A percentile compares a stretch with the other conserved stretches of the same genome.
These are phyloP conservation scores for Masticophis lateralis DNA, from an alignment of 2,797 vertebrate species.

Conservation along the genomic window DNA sequence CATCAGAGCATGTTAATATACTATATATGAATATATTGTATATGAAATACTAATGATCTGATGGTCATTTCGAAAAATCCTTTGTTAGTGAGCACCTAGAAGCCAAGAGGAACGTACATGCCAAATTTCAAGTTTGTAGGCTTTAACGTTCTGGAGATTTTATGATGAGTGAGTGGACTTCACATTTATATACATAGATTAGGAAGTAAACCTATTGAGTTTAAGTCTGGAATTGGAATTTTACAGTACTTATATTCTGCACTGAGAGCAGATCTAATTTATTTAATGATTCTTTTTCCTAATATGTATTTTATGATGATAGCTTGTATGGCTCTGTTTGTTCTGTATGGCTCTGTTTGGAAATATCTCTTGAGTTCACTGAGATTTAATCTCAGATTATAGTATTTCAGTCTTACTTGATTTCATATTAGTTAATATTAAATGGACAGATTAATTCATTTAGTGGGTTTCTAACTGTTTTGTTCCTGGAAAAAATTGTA, in stretches of 20 bases:
- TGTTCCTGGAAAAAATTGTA: background rate
- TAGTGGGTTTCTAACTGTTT: background rate
- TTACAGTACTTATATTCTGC: background rate
- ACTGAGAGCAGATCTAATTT: background rate
- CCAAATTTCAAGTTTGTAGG: too few species aligned
- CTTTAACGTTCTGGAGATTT: too few species aligned
- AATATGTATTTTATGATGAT: background rate
- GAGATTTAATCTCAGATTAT: background rate
- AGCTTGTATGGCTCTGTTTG: background rate
- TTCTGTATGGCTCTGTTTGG: background rate
- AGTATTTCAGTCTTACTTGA: background rate
- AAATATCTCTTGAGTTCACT: background rate
- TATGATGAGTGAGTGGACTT: too few species aligned
- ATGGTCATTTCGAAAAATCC: too few species aligned
- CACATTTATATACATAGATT: background rate
- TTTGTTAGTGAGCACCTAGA: too few species aligned
- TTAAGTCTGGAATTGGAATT: background rate
- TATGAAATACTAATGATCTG: too few species aligned
- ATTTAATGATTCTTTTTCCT: background rate
- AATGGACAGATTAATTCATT: background rate
- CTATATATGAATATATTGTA: too few species aligned
- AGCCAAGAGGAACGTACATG: too few species aligned
- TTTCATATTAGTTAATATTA: background rate
- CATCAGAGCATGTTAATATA: too few species aligned
- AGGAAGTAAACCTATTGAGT: background rate